These are phyloP conservation scores for Steinernema scapterisci DNA, from an alignment of 2,888 invertebrate species.

Conservation along the genomic window DNA sequence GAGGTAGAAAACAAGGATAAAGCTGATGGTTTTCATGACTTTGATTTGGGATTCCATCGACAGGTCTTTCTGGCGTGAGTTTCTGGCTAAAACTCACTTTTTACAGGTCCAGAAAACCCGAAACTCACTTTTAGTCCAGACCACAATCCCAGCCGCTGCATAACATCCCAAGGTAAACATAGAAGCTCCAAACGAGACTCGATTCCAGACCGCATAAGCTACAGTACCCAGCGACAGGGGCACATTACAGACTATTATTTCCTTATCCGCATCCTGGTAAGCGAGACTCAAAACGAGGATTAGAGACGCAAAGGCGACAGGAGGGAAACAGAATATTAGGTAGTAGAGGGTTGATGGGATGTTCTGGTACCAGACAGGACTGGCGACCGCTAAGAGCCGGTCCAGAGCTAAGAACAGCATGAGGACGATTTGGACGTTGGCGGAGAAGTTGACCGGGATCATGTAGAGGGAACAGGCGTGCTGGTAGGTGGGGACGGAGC, in stretches of 20 bases:
- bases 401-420: not conserved
- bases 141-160: no score
- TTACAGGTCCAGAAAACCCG: no score
- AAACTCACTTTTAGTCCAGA: no score
- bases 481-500: not conserved
- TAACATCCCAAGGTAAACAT: no score
- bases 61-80: not conserved
- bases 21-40: not conserved
- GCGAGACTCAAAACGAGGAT: not conserved
- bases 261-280: not conserved
- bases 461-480: not conserved
- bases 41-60: not conserved
- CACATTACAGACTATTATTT: not conserved
- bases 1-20: not conserved
- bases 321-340: not conserved
- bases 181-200: no score
- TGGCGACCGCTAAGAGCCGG: not conserved
- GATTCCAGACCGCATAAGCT: not conserved
- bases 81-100: no score
- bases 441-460: not conserved
- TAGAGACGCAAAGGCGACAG: not conserved
- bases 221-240: not conserved
- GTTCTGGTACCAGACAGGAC: not conserved
- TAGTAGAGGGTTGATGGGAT: not conserved
- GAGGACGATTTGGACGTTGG: not conserved